Percentiles rank a stretch among this genome's conserved stretches.
phyloP scores from a whole-genome alignment of 1,140 invertebrate genomes.

The Copidosoma floridanum region DNA sequence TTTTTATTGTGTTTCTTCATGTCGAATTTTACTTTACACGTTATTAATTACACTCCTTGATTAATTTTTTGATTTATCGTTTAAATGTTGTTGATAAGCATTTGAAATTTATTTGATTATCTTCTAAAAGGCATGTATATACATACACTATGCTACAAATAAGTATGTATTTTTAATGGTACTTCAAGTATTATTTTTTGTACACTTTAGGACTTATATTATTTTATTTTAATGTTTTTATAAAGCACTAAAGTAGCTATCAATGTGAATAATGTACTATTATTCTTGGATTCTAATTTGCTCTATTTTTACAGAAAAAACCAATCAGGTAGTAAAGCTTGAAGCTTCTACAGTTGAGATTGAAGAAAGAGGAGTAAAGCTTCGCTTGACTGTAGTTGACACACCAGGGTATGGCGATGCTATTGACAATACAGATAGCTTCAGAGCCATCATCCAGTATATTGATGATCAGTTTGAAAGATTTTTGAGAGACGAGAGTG shows the following conservation, averaged over 20 bases:
- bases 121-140: constrained; percentile 22
- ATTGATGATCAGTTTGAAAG: constrained; percentile 94
- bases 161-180: neutral
- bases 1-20: neutral
- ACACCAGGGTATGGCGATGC: constrained; percentile 98
- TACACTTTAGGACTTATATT: neutral
- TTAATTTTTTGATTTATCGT: neutral
- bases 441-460: constrained; percentile 86
- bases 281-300: neutral
- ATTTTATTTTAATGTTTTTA: neutral
- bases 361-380: constrained; percentile 87
- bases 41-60: neutral
- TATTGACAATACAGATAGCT: constrained; percentile 95
- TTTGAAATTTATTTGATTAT: constrained; percentile 4
- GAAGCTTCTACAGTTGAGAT: constrained; percentile 93
- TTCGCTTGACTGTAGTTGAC: constrained; percentile 88
- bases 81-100: neutral
- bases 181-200: neutral
- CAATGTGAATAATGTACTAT: neutral
- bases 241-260: too few relatives aligned
- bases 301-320: constrained; percentile 67
- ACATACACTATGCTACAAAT: too few relatives aligned
- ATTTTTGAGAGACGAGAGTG: constrained; percentile 87
- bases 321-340: constrained; percentile 84
- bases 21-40: neutral